Base-by-base conservation (phyloP, 2,888 invertebrate genomes). In the Drosophila gaucha region DNA sequence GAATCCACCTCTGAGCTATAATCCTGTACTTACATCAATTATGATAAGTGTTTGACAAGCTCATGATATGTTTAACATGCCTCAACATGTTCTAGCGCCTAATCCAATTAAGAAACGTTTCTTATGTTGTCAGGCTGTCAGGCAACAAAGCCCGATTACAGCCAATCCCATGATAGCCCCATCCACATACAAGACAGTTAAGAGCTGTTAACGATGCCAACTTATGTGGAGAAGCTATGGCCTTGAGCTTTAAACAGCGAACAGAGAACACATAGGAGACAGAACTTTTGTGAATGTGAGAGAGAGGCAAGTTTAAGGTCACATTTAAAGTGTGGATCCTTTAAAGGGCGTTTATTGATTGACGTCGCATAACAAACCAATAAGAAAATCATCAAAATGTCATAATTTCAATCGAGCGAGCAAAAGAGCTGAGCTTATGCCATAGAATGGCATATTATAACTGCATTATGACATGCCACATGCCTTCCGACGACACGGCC, bases 381-480 rank as follows among this genome's bases (percentile, higher is more conserved):
- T 89, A 86, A 87, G 88, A 84, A 90, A 87, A 87, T 90, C 89
- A 88, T 90, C 89, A 90, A 90, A 90, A 90, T 89, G 89, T 86
- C 88, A 89, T 90, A 89, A 89, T 89, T 84, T 85, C 84, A 85
- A 84, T 84, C 70, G 69, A 60, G 52, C 39, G 31, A 43, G 20
- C 33, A 31, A 33, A 24, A 58, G 35, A 20, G 43, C 51, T 63
- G 30, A 44, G 62, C 62, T 12, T 36, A 58, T 62, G 73, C 78
- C 75, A 28, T 2, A 8, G 20, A 78, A 73, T 78, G 70, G 79
- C 79, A 76, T 74, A 75, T 80, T 88, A 84, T 88, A 86, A 88
- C 88, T 88, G 85, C 85, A 85, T 88, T 86, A 88, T 88, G 86
- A 80, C 85, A 85, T 85, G 86, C 86, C 78, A 79, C 78, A 80